Percentiles rank a stretch among this genome's conserved stretches.
Conservation (phyloP, 2,888 invertebrate genomes). For the Melolontha melolontha region DNA sequence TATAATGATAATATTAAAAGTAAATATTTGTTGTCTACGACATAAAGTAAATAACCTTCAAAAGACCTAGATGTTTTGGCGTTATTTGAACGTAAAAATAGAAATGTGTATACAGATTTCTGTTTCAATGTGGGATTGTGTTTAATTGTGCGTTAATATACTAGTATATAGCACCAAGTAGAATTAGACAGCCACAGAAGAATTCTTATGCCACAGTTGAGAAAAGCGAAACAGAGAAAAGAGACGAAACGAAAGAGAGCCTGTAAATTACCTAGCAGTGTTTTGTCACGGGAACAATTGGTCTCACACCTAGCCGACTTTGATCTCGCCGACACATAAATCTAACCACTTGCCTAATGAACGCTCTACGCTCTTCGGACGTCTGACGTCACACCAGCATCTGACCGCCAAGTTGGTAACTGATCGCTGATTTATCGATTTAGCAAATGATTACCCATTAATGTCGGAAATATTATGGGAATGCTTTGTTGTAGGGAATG, state of each 20-base stretch:
- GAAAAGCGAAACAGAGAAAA: slow-evolving; percentile 18
- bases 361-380: slow-evolving; percentile 52
- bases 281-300: slow-evolving; percentile 68
- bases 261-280: slow-evolving; percentile 67
- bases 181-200: too few species aligned
- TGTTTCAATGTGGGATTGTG: too few species aligned
- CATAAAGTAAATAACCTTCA: too few species aligned
- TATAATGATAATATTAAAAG: too few species aligned
- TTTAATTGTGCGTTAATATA: too few species aligned
- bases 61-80: too few species aligned
- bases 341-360: slow-evolving; percentile 68
- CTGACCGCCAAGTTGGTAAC: slow-evolving; percentile 53
- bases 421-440: slow-evolving; percentile 64
- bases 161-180: too few species aligned
- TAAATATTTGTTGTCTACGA: too few species aligned
- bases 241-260: slow-evolving; percentile 34
- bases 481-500: slow-evolving; percentile 15
- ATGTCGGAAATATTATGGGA: slow-evolving; percentile 46
- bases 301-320: slow-evolving; percentile 67
- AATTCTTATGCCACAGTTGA: too few species aligned
- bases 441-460: slow-evolving; percentile 57
- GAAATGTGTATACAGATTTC: too few species aligned
- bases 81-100: too few species aligned
- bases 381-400: slow-evolving; percentile 44
- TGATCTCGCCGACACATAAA: slow-evolving; percentile 66